phyloP scores from a whole-genome alignment of 2,888 invertebrate genomes.

The Malacosoma neustria region DNA sequence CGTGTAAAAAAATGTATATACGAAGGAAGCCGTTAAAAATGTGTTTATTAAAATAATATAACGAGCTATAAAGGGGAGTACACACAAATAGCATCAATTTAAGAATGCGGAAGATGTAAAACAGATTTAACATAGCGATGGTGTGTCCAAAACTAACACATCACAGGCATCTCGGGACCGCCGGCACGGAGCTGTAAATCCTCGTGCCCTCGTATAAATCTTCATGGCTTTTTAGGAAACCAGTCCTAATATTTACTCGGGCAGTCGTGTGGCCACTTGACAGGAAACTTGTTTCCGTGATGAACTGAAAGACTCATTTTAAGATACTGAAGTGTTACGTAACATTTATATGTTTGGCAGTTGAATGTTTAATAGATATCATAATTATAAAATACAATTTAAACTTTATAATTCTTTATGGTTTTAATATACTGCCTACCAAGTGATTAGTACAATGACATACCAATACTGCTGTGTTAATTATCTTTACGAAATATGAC shows the following conservation, averaged over 20 bases:
- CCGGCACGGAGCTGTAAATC: slow-evolving; percentile 19
- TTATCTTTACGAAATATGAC: no score
- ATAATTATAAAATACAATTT: no score
- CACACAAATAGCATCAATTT: slow-evolving; percentile 48
- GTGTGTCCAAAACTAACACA: slow-evolving; percentile 26
- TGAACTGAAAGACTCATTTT: slow-evolving; percentile 13
- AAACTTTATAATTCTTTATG: no score
- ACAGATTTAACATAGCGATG: slow-evolving; percentile 25
- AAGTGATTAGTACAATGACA: no score
- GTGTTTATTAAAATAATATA: slow-evolving; percentile 27
- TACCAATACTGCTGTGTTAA: no score
- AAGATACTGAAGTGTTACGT: slow-evolving; percentile 18
- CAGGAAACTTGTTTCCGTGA: slow-evolving; percentile 34
- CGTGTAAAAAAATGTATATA: slow-evolving; percentile 19
- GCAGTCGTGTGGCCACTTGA: slow-evolving; percentile 8
- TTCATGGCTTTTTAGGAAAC: slow-evolving; percentile 18
- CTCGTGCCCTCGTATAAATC: slow-evolving; percentile 16
- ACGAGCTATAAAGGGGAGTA: slow-evolving; percentile 39
- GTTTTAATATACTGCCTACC: no score
- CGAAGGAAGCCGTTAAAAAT: slow-evolving; percentile 37
- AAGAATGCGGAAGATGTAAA: slow-evolving; percentile 61
- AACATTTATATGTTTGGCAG: slow-evolving; percentile 4
- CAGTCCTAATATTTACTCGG: slow-evolving; percentile 16
- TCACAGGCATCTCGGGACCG: slow-evolving; percentile 19
- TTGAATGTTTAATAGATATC: background rate